phyloP scores from a whole-genome alignment of 2,797 vertebrate genomes.

The Danio aesculapii region DNA sequence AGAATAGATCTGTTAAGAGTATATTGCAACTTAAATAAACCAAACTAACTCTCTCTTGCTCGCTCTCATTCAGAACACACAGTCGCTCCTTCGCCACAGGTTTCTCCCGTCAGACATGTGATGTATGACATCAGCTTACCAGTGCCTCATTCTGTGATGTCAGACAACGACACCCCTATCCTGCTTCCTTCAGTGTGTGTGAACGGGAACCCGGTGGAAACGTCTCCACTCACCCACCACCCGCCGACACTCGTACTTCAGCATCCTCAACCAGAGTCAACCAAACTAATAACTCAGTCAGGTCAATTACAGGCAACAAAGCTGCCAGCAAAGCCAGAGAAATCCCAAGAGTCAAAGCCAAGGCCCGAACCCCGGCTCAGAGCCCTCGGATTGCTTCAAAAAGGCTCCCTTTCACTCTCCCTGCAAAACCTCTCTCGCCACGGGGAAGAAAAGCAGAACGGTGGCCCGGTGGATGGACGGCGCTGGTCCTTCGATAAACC shows the following conservation, averaged over 20 bases:
- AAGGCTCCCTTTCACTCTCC: slow-evolving; percentile 77
- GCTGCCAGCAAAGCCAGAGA: slow-evolving; percentile 36
- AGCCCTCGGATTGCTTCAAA: slow-evolving; percentile 74
- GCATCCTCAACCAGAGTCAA: slow-evolving; percentile 49
- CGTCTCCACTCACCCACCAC: slow-evolving; percentile 58
- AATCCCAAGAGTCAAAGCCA: slow-evolving; percentile 44
- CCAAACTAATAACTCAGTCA: slow-evolving; percentile 33
- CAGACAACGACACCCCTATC: slow-evolving; percentile 72
- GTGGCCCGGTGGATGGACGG: slow-evolving; percentile 68
- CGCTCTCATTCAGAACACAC: slow-evolving; percentile 79
- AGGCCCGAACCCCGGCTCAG: slow-evolving; percentile 68
- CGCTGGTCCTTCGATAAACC: slow-evolving; percentile 84
- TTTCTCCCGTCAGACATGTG: slow-evolving; percentile 83
- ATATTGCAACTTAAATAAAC: background rate
- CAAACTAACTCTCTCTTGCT: background rate
- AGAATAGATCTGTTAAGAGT: background rate
- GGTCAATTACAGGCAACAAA: slow-evolving; percentile 38
- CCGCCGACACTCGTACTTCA: slow-evolving; percentile 58
- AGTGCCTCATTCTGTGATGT: slow-evolving; percentile 70
- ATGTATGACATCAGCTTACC: slow-evolving; percentile 77
- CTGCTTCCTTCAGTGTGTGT: slow-evolving; percentile 81
- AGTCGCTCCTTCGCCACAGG: slow-evolving; percentile 81
- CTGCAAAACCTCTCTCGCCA: slow-evolving; percentile 76
- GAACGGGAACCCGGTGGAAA: slow-evolving; percentile 89
- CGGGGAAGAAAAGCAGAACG: slow-evolving; percentile 65